Base-by-base conservation (phyloP, 2,797 vertebrate genomes). In the Halcyon leucocephala region DNA sequence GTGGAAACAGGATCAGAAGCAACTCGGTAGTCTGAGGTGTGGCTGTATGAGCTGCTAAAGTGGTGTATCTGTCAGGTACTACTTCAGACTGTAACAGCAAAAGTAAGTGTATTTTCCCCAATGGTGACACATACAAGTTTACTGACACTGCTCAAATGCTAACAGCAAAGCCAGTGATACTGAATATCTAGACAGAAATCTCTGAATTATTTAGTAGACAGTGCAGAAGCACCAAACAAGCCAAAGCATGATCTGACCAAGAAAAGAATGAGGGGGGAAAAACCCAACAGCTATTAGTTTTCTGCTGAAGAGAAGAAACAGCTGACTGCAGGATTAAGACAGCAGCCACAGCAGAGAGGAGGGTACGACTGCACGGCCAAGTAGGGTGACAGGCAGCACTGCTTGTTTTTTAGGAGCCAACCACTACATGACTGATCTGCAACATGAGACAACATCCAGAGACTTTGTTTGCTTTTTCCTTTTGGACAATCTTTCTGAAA, bases 171-270 rank as follows among this genome's bases (percentile, higher is more conserved):
- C 20, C 67, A 48, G 57, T 7, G 48, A 92, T 65, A 87, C 18
- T 37, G 52, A 94, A 6, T n/a, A 92, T 73, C 60, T 35, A 89
- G 71, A 92, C 74, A 88, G 69, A 89, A 89, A 86, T 74, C 93
- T 3, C 76, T 94, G 85, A 93, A 79, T 91, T 93, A 88, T 95
- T 96, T 90, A 93, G 91, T 16, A 93, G 85, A 81, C 31, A 74
- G 57, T 9, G 25, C 65, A 81, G 57, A 91, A 81, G 58, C 77
- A 95, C 76, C 19, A 52, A 92, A 82, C 57, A 90, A 94, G 51
- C 72, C 65, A 85, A 87, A 95, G 85, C 57, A 80, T 42, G 69
- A 91, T 64, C 35, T 88, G 72, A 80, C 82, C 90, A 95, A 91
- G 79, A 83, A 94, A 94, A 85, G 39, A 92, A 89, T 10, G 3